Evolutionary conservation across 2,113 vertebrate genomes (phyloP).

Genomic region (Syrrhaptes paradoxus): DNA sequence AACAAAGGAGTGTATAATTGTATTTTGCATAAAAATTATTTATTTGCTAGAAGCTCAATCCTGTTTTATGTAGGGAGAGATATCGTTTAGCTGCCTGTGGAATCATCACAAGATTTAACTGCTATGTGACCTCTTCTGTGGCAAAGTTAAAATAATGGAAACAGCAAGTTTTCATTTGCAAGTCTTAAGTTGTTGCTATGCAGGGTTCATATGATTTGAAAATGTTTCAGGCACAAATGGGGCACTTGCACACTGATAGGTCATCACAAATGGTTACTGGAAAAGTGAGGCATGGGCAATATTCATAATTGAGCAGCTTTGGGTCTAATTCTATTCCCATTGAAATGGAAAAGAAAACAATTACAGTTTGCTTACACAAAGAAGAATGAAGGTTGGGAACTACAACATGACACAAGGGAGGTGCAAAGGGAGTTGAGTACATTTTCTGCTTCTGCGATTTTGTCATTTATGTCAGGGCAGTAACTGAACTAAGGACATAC

Average conservation of each 20-base stretch:
- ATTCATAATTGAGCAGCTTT: not conserved
- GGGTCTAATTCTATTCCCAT: not conserved
- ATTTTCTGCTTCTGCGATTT: not conserved
- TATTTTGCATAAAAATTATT: not conserved
- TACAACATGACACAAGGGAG: not conserved
- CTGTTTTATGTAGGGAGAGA: not conserved
- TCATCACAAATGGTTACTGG: not conserved
- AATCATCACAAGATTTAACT: not conserved
- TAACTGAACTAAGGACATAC: not conserved
- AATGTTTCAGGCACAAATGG: not conserved
- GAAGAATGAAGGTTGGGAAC: not conserved
- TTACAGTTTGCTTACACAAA: constrained; percentile 11
- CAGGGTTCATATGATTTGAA: not conserved
- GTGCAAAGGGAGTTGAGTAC: not conserved
- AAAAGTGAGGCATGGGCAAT: not conserved
- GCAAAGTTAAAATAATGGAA: not conserved
- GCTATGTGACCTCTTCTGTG: not conserved
- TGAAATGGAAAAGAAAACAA: constrained; percentile 7
- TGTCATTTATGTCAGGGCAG: not conserved
- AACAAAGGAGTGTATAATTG: not conserved
- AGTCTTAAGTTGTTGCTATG: not conserved
- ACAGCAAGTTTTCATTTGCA: not conserved
- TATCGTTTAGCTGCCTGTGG: not conserved
- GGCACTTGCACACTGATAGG: not conserved
- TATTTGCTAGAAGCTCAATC: not conserved